Conservation (phyloP, 2,797 vertebrate species). For the Lepidocolaptes lacrymiger region DNA sequence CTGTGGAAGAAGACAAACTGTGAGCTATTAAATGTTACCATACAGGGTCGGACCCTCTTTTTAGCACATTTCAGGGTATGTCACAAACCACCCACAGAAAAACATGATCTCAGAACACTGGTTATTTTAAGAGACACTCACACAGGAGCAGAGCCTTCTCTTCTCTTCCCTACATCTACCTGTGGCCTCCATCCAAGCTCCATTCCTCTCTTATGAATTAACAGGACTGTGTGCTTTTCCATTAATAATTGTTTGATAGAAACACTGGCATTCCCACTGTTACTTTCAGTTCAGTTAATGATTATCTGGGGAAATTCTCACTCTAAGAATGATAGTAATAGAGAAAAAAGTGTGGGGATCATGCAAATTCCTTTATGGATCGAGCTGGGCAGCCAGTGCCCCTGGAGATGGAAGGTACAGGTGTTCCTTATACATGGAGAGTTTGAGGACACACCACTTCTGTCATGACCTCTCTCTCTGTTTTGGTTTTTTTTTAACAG, state of each 20-base stretch:
- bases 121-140: neutral
- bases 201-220: neutral
- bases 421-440: neutral
- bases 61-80: neutral
- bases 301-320: neutral
- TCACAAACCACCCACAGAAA: constrained; percentile 6
- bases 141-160: neutral
- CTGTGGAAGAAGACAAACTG: neutral
- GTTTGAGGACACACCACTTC: neutral
- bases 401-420: neutral
- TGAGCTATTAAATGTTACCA: constrained; percentile 30
- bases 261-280: neutral
- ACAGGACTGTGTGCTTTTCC: neutral
- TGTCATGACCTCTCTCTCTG: neutral
- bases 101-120: neutral
- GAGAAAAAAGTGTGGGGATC: neutral
- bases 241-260: neutral
- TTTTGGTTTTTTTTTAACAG: neutral
- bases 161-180: neutral
- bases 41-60: neutral
- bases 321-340: neutral
- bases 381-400: neutral
- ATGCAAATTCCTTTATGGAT: neutral
- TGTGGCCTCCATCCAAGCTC: neutral
- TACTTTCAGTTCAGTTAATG: neutral